phyloP scores from a whole-genome alignment of 2,113 vertebrate species.

The Jacana jacana region DNA sequence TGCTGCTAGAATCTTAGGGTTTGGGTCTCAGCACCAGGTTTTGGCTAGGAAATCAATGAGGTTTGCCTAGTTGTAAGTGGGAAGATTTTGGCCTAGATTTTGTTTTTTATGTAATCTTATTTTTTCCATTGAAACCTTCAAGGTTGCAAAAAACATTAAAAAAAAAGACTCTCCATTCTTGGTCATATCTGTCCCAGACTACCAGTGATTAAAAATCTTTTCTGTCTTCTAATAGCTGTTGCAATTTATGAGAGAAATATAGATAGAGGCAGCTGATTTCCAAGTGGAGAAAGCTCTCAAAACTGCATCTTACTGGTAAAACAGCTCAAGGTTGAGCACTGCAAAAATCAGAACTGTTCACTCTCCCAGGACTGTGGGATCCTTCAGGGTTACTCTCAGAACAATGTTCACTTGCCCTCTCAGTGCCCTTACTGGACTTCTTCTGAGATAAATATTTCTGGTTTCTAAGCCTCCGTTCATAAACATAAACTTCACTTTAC shows the following conservation, averaged over 20 bases:
- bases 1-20: not conserved
- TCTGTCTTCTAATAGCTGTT: not conserved
- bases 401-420: not conserved
- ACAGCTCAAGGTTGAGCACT: not conserved
- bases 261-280: not conserved
- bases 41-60: not conserved
- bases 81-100: not conserved
- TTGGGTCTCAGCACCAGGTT: not conserved
- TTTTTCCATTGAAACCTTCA: not conserved
- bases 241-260: not conserved
- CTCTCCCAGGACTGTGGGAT: not conserved
- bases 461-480: constrained; percentile 9
- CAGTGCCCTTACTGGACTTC: not conserved
- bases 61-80: not conserved
- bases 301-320: not conserved
- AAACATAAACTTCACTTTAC: constrained; percentile 47
- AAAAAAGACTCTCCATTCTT: not conserved
- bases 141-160: not conserved
- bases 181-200: not conserved
- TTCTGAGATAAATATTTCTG: constrained; percentile 25
- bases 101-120: not conserved
- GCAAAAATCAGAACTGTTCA: not conserved
- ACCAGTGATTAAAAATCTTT: not conserved
- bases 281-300: not conserved
- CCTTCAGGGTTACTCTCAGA: not conserved